Evolutionary conservation across 1,140 invertebrate genomes (phyloP).

Genomic region (Teleogryllus occipitalis): DNA sequence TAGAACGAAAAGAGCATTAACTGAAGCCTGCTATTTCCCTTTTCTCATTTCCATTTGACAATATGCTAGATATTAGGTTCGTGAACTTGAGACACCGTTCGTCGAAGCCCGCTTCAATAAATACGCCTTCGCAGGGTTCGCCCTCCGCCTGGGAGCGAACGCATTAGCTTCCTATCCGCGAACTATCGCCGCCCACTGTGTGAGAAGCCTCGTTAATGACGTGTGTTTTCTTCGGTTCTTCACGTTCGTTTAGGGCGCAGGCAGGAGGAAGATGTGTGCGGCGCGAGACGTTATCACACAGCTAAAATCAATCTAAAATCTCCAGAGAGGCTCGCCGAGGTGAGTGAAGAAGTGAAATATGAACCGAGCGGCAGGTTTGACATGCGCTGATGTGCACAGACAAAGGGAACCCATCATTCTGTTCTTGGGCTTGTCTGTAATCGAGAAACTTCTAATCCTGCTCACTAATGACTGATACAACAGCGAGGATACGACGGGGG

Average conservation of each 20-base stretch:
- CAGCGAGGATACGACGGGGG: background rate
- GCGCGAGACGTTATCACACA: background rate
- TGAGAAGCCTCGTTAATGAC: background rate
- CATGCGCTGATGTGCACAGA: background rate
- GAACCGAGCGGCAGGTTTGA: background rate
- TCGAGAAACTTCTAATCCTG: conserved; percentile 4
- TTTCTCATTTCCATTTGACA: too few species aligned
- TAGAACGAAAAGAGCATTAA: too few species aligned
- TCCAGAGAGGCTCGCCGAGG: background rate
- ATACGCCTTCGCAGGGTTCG: too few species aligned
- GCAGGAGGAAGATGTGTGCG: background rate
- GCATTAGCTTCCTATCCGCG: background rate
- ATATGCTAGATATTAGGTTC: too few species aligned
- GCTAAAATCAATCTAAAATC: background rate
- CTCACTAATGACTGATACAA: conserved; percentile 1
- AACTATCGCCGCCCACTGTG: background rate
- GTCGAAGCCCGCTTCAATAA: too few species aligned
- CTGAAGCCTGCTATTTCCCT: too few species aligned
- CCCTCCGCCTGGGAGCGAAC: background rate
- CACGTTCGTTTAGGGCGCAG: background rate
- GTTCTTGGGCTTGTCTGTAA: conserved; percentile 3
- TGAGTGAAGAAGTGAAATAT: conserved; percentile 1
- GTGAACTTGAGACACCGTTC: too few species aligned
- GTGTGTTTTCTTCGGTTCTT: background rate
- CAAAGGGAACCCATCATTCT: background rate